phyloP scores from a whole-genome alignment of 2,113 vertebrate genomes.

The Antechinus flavipes region DNA sequence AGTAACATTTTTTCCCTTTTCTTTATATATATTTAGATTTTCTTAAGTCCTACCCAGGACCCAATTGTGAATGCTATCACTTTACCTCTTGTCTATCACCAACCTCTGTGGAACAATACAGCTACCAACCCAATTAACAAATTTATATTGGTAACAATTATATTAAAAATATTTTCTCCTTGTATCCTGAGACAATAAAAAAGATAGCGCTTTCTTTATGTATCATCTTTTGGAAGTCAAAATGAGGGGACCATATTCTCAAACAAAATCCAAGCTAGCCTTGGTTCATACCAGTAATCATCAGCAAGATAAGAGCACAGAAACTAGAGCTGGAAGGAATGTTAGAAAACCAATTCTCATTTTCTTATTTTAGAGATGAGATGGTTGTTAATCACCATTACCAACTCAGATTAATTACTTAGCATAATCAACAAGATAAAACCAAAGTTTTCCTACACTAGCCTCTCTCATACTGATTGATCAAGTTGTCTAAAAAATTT shows the following conservation, averaged over 20 bases:
- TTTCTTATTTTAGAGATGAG: background rate
- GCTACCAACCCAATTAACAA: background rate
- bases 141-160: background rate
- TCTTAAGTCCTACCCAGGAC: no score
- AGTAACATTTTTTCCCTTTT: no score
- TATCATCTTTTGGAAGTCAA: background rate
- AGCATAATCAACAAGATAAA: background rate
- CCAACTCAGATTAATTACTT: background rate
- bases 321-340: background rate
- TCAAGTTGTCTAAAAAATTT: background rate
- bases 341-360: background rate
- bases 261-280: background rate
- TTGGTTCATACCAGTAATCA: background rate
- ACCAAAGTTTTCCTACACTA: background rate
- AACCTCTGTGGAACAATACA: background rate
- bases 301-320: background rate
- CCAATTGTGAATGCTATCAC: no score
- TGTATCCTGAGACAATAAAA: background rate
- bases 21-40: no score
- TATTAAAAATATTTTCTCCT: background rate
- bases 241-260: background rate
- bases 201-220: background rate
- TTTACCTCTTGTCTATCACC: no score
- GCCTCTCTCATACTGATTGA: background rate
- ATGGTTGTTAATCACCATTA: background rate